Evolutionary conservation across 2,797 vertebrate species (phyloP).

Genomic region (Dallia pectoralis): DNA sequence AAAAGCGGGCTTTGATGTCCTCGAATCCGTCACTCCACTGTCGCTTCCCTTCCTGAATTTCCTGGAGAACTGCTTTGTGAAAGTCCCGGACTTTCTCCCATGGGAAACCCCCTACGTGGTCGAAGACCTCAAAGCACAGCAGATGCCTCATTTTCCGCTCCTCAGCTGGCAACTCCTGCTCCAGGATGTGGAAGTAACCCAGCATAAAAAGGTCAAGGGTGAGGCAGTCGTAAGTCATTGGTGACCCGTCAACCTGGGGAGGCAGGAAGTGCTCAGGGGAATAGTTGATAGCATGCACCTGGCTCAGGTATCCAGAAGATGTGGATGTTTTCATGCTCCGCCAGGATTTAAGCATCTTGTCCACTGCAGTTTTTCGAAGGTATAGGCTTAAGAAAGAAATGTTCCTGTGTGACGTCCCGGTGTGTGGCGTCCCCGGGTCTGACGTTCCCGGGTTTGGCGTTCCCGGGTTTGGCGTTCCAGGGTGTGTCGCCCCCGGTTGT

Average conservation of each 20-base stretch:
- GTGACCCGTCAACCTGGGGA: slow-evolving; percentile 66
- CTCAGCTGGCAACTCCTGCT: slow-evolving; percentile 83
- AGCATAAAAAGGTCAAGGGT: slow-evolving; percentile 95
- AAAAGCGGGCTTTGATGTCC: slow-evolving; percentile 86
- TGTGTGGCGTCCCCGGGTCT: slow-evolving; percentile 22
- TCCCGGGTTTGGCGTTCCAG: no score
- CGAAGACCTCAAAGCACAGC: slow-evolving; percentile 97
- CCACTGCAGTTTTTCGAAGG: slow-evolving; percentile 75
- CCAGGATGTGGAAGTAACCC: slow-evolving; percentile 94
- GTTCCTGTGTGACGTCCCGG: no score
- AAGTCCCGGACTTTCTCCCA: slow-evolving; percentile 87
- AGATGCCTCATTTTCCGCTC: slow-evolving; percentile 92
- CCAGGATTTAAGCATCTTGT: slow-evolving; percentile 76
- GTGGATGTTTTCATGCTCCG: slow-evolving; percentile 38
- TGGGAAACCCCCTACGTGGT: slow-evolving; percentile 84
- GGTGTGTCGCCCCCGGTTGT: no score
- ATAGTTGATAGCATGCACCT: slow-evolving; percentile 55
- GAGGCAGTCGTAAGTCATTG: slow-evolving; percentile 76
- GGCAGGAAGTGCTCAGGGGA: slow-evolving; percentile 91
- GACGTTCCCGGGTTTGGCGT: no score
- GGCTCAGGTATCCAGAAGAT: slow-evolving; percentile 41
- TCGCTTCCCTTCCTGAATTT: slow-evolving; percentile 81
- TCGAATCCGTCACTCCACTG: slow-evolving; percentile 89
- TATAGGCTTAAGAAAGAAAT: slow-evolving; percentile 76
- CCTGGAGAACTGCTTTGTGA: slow-evolving; percentile 85